A percentile compares a stretch with the other conserved stretches of the same genome.
Conservation (phyloP, 37 sponge, comb jelly and placozoan genomes). For the Halichondria panicea region DNA sequence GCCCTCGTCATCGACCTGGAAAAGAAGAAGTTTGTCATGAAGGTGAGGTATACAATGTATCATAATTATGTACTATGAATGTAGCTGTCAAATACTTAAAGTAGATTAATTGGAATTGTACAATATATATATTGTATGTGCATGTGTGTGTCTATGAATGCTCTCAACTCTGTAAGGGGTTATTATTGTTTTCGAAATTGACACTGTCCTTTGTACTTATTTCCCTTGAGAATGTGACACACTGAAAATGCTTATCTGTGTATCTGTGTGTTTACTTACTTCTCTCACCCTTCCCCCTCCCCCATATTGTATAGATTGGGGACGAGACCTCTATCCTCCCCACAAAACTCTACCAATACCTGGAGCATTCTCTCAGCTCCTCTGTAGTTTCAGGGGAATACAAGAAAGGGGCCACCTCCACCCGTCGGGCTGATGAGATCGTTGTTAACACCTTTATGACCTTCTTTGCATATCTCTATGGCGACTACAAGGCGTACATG, state of each 20-base stretch:
- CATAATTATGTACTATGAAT: background rate
- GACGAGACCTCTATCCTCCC: conserved; percentile 66
- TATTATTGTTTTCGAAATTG: background rate
- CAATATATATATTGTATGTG: too few relatives aligned
- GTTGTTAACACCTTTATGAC: conserved; percentile 62
- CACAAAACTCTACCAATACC: conserved; percentile 54
- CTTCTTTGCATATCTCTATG: conserved; percentile 69
- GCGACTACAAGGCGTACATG: conserved; percentile 17
- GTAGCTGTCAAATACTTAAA: background rate
- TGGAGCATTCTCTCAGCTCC: conserved; percentile 36
- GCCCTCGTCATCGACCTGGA: conserved; percentile 62
- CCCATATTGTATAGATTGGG: conserved; percentile 35
- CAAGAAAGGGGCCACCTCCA: conserved; percentile 3
- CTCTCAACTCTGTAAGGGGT: background rate
- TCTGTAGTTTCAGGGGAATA: conserved; percentile 34
- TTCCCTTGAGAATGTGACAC: background rate
- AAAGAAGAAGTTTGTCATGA: conserved; percentile 53
- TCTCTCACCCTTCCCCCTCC: background rate
- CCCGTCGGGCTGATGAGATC: conserved; percentile 38
- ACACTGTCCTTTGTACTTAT: background rate
- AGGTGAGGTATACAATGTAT: conserved; percentile 10
- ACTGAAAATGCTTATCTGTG: background rate
- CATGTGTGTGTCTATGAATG: conserved; percentile 11
- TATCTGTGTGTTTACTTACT: background rate
- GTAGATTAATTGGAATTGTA: too few relatives aligned